These are phyloP conservation scores for Latrodectus geometricus DNA, from an alignment of 1,140 invertebrate species.

Conservation along the genomic window DNA sequence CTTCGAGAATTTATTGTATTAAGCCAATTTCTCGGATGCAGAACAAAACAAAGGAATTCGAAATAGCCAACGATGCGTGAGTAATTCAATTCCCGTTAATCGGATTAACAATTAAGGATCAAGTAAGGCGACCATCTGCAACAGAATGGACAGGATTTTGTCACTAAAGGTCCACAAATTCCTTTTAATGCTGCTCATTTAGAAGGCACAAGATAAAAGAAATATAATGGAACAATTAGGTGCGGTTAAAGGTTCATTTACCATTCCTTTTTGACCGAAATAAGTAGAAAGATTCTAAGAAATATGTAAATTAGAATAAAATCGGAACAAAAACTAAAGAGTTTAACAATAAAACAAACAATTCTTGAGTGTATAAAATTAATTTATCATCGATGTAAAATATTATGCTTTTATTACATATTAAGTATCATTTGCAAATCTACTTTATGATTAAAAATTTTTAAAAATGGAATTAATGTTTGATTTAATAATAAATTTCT, in stretches of 20 bases:
- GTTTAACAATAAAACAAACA: no score
- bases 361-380: no score
- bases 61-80: constrained; percentile 19
- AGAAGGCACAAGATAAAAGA: no score
- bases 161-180: constrained; percentile 6
- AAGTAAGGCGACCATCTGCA: constrained; percentile 2
- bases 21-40: background rate
- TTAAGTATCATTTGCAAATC: background rate
- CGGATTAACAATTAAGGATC: constrained; percentile 43
- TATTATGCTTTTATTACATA: no score
- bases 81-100: constrained; percentile 26
- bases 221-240: background rate
- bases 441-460: background rate
- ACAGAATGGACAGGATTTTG: constrained; percentile 30
- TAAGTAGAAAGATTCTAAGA: background rate
- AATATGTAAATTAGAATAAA: background rate
- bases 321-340: no score
- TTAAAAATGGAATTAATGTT: background rate
- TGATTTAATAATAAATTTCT: background rate
- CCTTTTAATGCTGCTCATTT: background rate
- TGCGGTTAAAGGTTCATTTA: background rate
- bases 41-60: constrained; percentile 33
- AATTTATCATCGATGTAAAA: no score
- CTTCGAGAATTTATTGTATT: no score
- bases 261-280: background rate